These are phyloP conservation scores for Pimpla rufipes DNA, from an alignment of 2,888 invertebrate species.

Conservation along the genomic window DNA sequence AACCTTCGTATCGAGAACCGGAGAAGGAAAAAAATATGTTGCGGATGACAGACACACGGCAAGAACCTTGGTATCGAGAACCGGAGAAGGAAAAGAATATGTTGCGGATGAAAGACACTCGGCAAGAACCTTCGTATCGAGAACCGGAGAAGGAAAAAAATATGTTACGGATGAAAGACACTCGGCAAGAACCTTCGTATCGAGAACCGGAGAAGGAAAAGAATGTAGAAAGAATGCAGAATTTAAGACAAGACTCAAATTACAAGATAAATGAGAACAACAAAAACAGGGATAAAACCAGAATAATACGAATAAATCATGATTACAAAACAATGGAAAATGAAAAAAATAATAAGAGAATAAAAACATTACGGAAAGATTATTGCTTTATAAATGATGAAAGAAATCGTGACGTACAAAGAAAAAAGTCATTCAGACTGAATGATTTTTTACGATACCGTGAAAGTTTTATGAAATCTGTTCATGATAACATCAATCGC, in stretches of 20 bases:
- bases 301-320: not conserved
- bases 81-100: slow-evolving; percentile 1
- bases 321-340: not conserved
- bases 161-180: too few species aligned
- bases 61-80: slow-evolving; percentile 10
- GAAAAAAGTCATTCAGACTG: slow-evolving; percentile 3
- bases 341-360: not conserved
- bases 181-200: slow-evolving; percentile 21
- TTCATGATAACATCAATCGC: slow-evolving; percentile 4
- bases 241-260: not conserved
- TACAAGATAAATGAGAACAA: not conserved
- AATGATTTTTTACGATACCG: slow-evolving; percentile 16
- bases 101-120: too few species aligned
- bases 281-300: not conserved
- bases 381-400: not conserved
- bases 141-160: too few species aligned
- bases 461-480: not conserved
- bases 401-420: not conserved
- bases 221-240: not conserved
- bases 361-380: too few species aligned
- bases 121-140: too few species aligned
- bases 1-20: not conserved
- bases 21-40: slow-evolving; percentile 24
- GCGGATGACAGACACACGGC: slow-evolving; percentile 1
- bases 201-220: not conserved